Percentiles rank a stretch among this genome's conserved stretches.
Conservation (phyloP, 2,888 invertebrate genomes). For the Empis livida region DNA sequence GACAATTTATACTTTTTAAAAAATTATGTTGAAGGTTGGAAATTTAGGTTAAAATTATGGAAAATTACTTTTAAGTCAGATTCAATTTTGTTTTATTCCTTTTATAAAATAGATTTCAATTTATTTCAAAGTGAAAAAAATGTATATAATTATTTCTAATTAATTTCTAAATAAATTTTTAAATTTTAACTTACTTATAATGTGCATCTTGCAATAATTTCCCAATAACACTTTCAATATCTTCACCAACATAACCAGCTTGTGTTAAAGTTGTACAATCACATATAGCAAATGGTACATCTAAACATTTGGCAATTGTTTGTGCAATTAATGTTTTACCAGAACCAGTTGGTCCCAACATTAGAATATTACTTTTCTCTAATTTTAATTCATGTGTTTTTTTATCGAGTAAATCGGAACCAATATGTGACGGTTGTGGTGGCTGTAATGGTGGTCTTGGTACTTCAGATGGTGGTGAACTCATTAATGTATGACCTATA, state of each 20-base stretch:
- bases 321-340: conserved; percentile 96
- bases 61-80: no score
- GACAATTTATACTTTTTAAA: no score
- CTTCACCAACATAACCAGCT: conserved; percentile 98
- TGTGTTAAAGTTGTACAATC: conserved; percentile 95
- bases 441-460: conserved; percentile 22
- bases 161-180: background rate
- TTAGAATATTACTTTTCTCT: conserved; percentile 92
- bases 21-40: no score
- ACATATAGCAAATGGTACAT: conserved; percentile 98
- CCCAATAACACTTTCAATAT: conserved; percentile 96
- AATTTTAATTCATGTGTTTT: conserved; percentile 70
- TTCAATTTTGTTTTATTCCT: no score
- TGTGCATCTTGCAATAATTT: conserved; percentile 94
- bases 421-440: conserved; percentile 30
- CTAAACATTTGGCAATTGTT: conserved; percentile 92
- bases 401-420: conserved; percentile 72
- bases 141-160: no score
- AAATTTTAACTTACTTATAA: conserved; percentile 45
- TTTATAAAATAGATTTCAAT: no score
- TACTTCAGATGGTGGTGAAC: conserved; percentile 27
- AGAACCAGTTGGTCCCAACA: conserved; percentile 94
- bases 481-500: conserved; percentile 53
- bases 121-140: no score
- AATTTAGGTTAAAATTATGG: no score